Percentiles rank a stretch among this genome's conserved stretches.
phyloP scores from a whole-genome alignment of 2,888 invertebrate species.

The Slavum lentiscoides region DNA sequence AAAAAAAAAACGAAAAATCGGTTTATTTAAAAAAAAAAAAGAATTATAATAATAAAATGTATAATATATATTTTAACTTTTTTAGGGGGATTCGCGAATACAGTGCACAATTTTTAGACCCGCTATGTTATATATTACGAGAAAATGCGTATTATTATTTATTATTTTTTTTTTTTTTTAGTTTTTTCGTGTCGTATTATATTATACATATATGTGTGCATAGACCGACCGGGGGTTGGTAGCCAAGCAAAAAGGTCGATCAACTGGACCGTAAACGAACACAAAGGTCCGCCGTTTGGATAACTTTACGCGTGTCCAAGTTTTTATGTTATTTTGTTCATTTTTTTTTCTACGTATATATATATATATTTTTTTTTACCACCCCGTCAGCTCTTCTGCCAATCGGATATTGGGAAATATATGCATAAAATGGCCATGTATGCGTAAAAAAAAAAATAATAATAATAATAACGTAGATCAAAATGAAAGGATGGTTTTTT shows the following conservation, averaged over 20 bases:
- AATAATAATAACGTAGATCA: slow-evolving; percentile 22
- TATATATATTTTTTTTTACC: slow-evolving; percentile 1
- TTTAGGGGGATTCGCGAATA: slow-evolving; percentile 7
- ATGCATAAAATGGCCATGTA: slow-evolving; percentile 36
- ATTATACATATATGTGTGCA: background rate
- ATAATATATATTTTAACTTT: background rate
- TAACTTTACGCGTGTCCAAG: slow-evolving; percentile 51
- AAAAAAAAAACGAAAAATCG: too few relatives aligned
- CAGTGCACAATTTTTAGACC: background rate
- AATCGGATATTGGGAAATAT: slow-evolving; percentile 42
- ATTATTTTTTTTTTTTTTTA: background rate
- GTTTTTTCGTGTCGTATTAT: slow-evolving; percentile 6
- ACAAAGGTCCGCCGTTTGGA: slow-evolving; percentile 52
- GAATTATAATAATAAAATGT: background rate
- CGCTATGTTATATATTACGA: background rate
- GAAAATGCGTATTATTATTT: slow-evolving; percentile 25
- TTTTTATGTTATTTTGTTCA: slow-evolving; percentile 48
- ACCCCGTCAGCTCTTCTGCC: slow-evolving; percentile 37
- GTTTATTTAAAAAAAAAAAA: too few relatives aligned
- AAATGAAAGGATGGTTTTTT: slow-evolving; percentile 23
- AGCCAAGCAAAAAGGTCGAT: slow-evolving; percentile 51
- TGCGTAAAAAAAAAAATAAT: slow-evolving; percentile 20
- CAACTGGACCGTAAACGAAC: slow-evolving; percentile 52
- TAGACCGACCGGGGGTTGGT: slow-evolving; percentile 32
- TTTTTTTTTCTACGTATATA: slow-evolving; percentile 1